phyloP scores from a whole-genome alignment of 2,113 vertebrate species.

The Azemiops feae region DNA sequence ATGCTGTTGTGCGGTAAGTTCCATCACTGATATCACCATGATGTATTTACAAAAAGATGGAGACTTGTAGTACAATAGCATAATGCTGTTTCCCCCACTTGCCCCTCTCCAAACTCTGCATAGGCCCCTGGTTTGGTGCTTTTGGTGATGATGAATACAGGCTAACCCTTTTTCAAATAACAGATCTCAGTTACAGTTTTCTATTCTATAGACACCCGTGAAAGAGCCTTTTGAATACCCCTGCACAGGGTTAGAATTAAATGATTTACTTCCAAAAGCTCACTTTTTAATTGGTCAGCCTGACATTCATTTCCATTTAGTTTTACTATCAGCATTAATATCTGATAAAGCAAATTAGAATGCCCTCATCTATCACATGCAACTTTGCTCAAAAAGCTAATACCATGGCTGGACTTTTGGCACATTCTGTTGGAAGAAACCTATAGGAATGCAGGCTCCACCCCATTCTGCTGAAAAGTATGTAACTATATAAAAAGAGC shows the following conservation, averaged over 20 bases:
- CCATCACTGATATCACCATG: background rate
- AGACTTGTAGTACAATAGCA: background rate
- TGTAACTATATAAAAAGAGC: background rate
- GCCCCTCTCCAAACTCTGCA: background rate
- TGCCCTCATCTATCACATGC: fast-evolving
- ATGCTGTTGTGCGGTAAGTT: background rate
- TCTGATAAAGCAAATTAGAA: background rate
- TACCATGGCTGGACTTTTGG: background rate
- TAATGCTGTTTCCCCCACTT: background rate
- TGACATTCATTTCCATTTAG: background rate
- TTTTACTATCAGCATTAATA: background rate
- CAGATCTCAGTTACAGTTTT: background rate
- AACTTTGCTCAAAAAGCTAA: background rate
- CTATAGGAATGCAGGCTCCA: background rate
- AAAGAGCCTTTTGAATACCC: background rate
- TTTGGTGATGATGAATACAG: background rate
- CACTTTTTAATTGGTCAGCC: background rate
- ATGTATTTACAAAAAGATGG: background rate
- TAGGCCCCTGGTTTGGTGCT: background rate
- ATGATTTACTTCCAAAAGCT: background rate
- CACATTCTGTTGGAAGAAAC: background rate
- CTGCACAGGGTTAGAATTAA: background rate
- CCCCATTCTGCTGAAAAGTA: background rate
- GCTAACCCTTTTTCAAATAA: background rate
- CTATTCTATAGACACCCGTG: background rate